Evolutionary conservation across 1,140 invertebrate genomes (phyloP).

Genomic region (Dendroctonus ponderosae): DNA sequence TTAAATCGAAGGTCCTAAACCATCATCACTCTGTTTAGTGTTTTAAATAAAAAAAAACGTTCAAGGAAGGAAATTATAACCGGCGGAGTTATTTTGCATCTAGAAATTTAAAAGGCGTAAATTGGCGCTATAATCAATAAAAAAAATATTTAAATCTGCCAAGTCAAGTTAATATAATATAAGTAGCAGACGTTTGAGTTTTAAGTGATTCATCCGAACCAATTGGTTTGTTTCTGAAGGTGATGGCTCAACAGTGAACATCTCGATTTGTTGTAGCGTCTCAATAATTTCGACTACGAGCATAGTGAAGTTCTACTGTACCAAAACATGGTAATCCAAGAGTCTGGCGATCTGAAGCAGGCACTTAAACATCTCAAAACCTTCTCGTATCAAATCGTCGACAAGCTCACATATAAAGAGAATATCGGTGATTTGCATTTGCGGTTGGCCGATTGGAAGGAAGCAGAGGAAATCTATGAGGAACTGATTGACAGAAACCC

Average conservation of each 20-base stretch:
- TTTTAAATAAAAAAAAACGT: too few relatives aligned
- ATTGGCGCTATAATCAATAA: too few relatives aligned
- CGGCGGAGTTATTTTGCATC: too few relatives aligned
- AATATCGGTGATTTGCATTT: constrained; percentile 67
- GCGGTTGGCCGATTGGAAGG: constrained; percentile 57
- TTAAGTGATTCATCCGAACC: too few relatives aligned
- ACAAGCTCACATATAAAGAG: constrained; percentile 90
- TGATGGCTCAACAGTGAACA: background rate
- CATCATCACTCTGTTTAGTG: too few relatives aligned
- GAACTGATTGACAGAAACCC: constrained; percentile 90
- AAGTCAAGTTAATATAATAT: too few relatives aligned
- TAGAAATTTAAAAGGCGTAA: too few relatives aligned
- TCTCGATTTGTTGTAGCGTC: constrained; percentile 42
- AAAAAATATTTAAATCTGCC: too few relatives aligned
- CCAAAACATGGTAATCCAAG: constrained; percentile 94
- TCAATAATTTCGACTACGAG: constrained; percentile 85
- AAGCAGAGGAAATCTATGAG: constrained; percentile 83
- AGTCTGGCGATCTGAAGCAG: constrained; percentile 82
- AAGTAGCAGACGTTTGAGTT: too few relatives aligned
- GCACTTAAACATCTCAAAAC: constrained; percentile 86
- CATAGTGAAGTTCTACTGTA: constrained; percentile 95
- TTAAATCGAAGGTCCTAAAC: background rate
- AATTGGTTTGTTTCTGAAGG: background rate
- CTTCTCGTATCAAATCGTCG: constrained; percentile 87
- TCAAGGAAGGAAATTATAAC: too few relatives aligned